A percentile compares a stretch with the other conserved stretches of the same genome.
Conservation (phyloP, 1,140 invertebrate species). For the Dicyema japonicum region DNA sequence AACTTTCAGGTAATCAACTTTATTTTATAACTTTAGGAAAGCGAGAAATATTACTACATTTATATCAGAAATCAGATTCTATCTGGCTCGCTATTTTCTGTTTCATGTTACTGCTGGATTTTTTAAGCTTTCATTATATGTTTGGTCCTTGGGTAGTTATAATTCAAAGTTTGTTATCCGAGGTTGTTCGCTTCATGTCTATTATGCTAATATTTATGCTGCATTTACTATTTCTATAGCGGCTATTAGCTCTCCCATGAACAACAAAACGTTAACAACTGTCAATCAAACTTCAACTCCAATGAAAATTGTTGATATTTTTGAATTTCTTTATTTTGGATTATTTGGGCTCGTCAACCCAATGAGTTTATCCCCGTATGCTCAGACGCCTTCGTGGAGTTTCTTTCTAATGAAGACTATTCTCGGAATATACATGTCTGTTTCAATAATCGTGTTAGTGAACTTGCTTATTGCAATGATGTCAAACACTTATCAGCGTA, state of each 20-base stretch:
- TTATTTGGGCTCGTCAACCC: conserved; percentile 76
- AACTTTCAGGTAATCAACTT: too few species aligned
- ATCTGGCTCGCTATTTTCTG: conserved; percentile 63
- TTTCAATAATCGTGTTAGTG: conserved; percentile 77
- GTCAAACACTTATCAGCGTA: conserved; percentile 91
- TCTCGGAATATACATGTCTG: conserved; percentile 79
- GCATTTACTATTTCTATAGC: conserved; percentile 91
- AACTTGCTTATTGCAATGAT: conserved; percentile 98
- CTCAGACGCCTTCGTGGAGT: conserved; percentile 23
- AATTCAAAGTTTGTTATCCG: conserved; percentile 26
- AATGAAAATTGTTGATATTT: conserved; percentile 31
- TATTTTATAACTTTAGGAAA: conserved; percentile 17
- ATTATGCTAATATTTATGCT: conserved; percentile 84
- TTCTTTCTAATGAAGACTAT: conserved; percentile 27
- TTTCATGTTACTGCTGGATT: conserved; percentile 74
- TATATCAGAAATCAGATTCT: conserved; percentile 80
- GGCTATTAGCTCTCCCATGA: conserved; percentile 60
- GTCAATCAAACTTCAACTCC: conserved; percentile 3
- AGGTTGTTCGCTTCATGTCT: conserved; percentile 67
- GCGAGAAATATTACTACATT: conserved; percentile 37
- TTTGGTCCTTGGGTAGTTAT: conserved; percentile 74
- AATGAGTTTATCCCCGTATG: conserved; percentile 25
- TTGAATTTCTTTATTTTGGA: conserved; percentile 84
- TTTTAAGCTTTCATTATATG: conserved; percentile 64
- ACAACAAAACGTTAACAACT: conserved; percentile 5